Evolutionary conservation across 2,888 invertebrate genomes (phyloP), one percentile per base, ranked within the genome.

Genomic region (Criorhina ranunculi): DNA sequence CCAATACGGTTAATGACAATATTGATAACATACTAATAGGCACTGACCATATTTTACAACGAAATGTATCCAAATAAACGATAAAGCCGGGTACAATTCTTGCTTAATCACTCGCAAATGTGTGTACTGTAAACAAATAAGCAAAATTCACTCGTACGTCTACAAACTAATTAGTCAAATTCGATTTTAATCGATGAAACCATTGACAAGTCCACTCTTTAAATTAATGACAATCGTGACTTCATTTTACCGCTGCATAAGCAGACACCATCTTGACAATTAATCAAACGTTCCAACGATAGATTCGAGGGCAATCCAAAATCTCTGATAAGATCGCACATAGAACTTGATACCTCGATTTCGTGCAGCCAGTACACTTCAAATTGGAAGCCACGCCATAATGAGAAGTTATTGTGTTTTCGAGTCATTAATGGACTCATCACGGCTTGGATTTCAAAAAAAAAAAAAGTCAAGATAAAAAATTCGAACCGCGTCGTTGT

Each of bases 401-500:
- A 85, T 79, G 79, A 76, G 66, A 79, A 85, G 64, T 75, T 80
- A 76, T 85, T 75, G 70, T 85, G 85, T 85, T 76, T 70, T 80
- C 70, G 66, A 76, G 66, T 60, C 85, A 85, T 85, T 85, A 85
- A 85, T 85, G 85, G 75, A 80, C 69, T 85, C 76, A 80, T 85
- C 80, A 80, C 55, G 85, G 79, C 40, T 85, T 80, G 66, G 44
- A 76, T 85, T 85, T 85, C 85, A 73, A 37, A 44, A 44, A 7
- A 9, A 35, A 35, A 8, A 12, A 46, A 85, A 70, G 60, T n/a
- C 69, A 46, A 73, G 64, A 85, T 75, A 85, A 78, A 33, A 57
- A 73, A 78, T 83, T 73, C 37, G n/a, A 73, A 24, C 31, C 42
- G 31, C 6, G 35, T 12, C 29, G 17, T 31, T 24, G n/a, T 37